These are phyloP conservation scores for Drosophila neocordata DNA, from an alignment of 1,140 invertebrate genomes.

Conservation along the genomic window DNA sequence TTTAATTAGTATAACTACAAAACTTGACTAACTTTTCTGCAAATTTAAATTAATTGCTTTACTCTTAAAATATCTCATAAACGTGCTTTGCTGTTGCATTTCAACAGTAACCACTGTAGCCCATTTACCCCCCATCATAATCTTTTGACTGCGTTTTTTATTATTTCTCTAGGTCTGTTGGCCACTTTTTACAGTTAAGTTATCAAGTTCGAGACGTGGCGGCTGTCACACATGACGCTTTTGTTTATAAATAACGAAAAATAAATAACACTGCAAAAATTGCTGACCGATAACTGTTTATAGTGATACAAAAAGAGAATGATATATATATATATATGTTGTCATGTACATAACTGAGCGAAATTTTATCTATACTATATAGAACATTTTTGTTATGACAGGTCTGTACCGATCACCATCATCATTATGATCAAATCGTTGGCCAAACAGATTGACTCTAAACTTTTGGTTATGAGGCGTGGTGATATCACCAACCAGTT, in stretches of 20 bases:
- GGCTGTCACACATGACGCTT: conserved; percentile 6
- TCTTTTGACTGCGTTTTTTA: background rate
- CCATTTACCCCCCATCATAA: background rate
- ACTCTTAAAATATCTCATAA: too few species aligned
- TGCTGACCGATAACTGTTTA: conserved; percentile 13
- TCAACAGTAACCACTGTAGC: background rate
- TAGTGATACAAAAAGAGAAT: background rate
- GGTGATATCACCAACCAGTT: conserved; percentile 67
- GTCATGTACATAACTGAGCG: background rate
- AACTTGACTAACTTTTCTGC: too few species aligned
- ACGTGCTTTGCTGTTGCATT: background rate
- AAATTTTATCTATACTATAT: background rate
- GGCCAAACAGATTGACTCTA: conserved; percentile 53
- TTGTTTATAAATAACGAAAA: conserved; percentile 22
- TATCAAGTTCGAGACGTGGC: conserved; percentile 2
- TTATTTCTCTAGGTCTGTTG: conserved; percentile 3
- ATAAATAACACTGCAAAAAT: conserved; percentile 8
- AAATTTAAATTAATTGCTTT: too few species aligned
- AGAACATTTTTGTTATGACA: background rate
- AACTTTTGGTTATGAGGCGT: conserved; percentile 20
- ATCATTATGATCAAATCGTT: conserved; percentile 24
- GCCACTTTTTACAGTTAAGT: conserved; percentile 1
- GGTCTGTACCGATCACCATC: conserved; percentile 28
- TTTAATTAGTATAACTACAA: too few species aligned
- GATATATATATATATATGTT: too few species aligned